A percentile compares a stretch with the other conserved stretches of the same genome.
Conservation (phyloP, 2,113 vertebrate genomes). For the Myodes glareolus region DNA sequence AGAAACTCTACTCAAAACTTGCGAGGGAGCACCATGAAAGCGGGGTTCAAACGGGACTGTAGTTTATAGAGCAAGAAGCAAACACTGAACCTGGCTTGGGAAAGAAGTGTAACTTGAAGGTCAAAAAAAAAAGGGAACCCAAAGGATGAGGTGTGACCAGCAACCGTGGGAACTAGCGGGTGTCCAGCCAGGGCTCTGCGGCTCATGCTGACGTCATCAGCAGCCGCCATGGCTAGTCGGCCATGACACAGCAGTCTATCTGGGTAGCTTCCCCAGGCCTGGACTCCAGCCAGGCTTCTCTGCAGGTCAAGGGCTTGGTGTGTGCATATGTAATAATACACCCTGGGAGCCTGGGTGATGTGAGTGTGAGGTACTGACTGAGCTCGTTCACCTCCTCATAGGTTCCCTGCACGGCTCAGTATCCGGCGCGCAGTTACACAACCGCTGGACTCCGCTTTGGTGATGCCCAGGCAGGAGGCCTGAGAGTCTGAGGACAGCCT, state of each 20-base stretch:
- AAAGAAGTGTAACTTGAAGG: background rate
- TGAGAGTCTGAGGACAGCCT: background rate
- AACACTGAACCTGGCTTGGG: background rate
- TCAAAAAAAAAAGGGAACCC: background rate
- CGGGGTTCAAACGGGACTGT: background rate
- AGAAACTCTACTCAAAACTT: background rate
- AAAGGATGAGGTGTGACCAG: background rate
- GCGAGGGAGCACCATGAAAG: background rate
- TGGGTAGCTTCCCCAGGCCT: background rate
- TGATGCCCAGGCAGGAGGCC: too few species aligned
- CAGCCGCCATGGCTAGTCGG: background rate
- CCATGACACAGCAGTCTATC: background rate
- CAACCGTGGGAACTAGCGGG: background rate
- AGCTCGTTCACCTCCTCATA: background rate
- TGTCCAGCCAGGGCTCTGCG: background rate
- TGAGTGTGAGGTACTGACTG: background rate
- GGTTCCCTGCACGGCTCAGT: fast-evolving
- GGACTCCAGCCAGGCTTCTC: background rate
- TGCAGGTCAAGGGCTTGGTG: background rate
- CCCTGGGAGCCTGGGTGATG: background rate
- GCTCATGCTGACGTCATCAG: background rate
- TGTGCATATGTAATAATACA: background rate
- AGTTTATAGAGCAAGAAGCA: background rate
- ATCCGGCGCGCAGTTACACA: background rate
- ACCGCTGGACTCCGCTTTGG: background rate